These are phyloP conservation scores for Pteronotus mesoamericanus DNA, from an alignment of 2,797 vertebrate species.

Conservation along the genomic window DNA sequence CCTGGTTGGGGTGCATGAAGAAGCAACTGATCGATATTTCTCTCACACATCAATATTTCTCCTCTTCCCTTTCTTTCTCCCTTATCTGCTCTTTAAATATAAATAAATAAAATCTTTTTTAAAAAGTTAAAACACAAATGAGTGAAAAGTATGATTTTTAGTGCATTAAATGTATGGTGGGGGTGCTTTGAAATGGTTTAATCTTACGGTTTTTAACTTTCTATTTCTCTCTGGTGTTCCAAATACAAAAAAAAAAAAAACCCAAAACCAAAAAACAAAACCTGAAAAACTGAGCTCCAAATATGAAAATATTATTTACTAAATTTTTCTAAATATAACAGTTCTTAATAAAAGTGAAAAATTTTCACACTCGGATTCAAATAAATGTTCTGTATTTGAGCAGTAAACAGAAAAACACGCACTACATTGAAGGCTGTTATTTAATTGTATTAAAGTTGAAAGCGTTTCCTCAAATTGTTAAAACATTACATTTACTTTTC, in stretches of 20 bases:
- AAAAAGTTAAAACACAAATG: neutral
- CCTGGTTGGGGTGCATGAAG: too few relatives aligned
- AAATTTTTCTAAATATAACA: neutral
- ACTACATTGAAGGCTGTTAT: neutral
- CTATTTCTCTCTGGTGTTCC: neutral
- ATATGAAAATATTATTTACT: neutral
- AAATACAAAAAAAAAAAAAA: neutral
- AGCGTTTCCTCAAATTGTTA: neutral
- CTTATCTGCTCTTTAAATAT: neutral
- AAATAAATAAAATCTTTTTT: neutral
- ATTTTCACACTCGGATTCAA: neutral
- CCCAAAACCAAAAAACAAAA: neutral
- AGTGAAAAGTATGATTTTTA: neutral
- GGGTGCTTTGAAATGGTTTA: neutral
- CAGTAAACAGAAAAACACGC: neutral
- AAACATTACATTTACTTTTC: constrained; percentile 19
- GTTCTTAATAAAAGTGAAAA: constrained; percentile 8
- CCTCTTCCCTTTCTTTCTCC: neutral
- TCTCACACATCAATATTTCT: too few relatives aligned
- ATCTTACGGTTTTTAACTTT: neutral
- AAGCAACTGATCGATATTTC: neutral
- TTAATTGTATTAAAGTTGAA: constrained; percentile 6
- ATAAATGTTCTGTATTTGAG: neutral
- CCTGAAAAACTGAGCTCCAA: constrained; percentile 18
- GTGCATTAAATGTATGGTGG: neutral